Evolutionary conservation across 2,888 invertebrate genomes (phyloP), one percentile per base, ranked within the genome.

Genomic region (Girardia tigrina): DNA sequence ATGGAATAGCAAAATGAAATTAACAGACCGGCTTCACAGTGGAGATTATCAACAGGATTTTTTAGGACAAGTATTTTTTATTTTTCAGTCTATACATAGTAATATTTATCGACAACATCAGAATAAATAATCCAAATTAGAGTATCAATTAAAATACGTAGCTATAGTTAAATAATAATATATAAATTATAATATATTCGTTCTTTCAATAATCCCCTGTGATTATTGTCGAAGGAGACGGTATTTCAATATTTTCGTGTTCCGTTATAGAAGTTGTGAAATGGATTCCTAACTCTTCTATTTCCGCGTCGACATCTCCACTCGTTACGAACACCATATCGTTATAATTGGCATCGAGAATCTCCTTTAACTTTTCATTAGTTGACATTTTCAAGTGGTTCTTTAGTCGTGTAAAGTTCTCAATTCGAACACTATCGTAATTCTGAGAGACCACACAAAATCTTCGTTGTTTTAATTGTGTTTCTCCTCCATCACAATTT

Each of bases 401-500:
- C 23, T 56, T 56, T 56, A 56, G 4, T 56, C 56, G 4, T 2
- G 56, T 20, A 16, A 56, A 56, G n/a, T 56, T 56, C n/a, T 56
- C 56, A 56, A 56, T 56, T 56, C 56, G n/a, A 12, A 56, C 56
- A 56, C n/a, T 56, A 4, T 56, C 56, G 23, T 56, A 56, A 56
- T 56, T 56, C 23, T 56, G 56, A 56, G 56, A 4, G 2, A 56
- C 23, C n/a, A 56, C 23, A 20, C 56, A 23, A 56, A 20, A 56
- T n/a, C 56, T 56, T n/a, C 56, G n/a, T 56, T 23, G 56, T 56
- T 56, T 56, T 56, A 56, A 56, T 12, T 56, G 56, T n/a, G n/a
- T 4, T 6, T 56, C n/a, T 56, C 56, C 23, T 4, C 56, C 56
- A 23, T 56, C 56, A 56, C 56, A 56, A 23, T 56, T 23, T 20